phyloP scores from a whole-genome alignment of 1,140 invertebrate genomes.

The Triops cancriformis region DNA sequence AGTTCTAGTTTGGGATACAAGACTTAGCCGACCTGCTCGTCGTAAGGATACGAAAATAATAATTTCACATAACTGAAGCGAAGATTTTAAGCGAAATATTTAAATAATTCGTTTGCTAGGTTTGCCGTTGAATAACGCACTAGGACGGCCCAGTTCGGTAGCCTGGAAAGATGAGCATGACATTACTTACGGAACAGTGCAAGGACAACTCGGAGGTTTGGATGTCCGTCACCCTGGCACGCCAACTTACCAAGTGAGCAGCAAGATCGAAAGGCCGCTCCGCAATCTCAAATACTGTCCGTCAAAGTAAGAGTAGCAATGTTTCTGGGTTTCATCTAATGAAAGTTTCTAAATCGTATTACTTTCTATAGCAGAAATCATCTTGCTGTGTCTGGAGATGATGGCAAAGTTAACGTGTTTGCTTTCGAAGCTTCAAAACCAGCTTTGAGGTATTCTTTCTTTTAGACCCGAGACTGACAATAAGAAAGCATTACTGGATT shows the following conservation, averaged over 20 bases:
- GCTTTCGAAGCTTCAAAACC: slow-evolving; percentile 10
- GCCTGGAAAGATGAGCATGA: neutral
- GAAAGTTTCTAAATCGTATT: neutral
- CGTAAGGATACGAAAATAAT: neutral
- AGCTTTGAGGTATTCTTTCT: slow-evolving; percentile 15
- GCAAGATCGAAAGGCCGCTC: neutral
- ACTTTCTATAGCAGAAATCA: neutral
- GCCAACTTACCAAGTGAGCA: neutral
- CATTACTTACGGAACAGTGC: neutral
- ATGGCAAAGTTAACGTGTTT: slow-evolving; percentile 18
- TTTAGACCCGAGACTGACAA: neutral
- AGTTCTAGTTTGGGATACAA: slow-evolving; percentile 21
- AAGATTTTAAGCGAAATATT: no score
- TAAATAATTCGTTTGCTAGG: neutral
- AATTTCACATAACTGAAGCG: neutral
- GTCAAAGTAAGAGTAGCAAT: neutral
- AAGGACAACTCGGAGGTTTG: neutral
- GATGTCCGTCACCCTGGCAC: neutral
- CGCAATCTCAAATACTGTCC: neutral
- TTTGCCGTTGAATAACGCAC: neutral
- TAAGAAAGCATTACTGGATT: neutral
- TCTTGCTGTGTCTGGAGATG: slow-evolving; percentile 20
- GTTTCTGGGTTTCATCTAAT: neutral
- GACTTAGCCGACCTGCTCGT: slow-evolving; percentile 17
- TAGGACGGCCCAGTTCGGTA: neutral